These are phyloP conservation scores for Porphyrio hochstetteri DNA, from an alignment of 2,113 vertebrate species.

Conservation along the genomic window DNA sequence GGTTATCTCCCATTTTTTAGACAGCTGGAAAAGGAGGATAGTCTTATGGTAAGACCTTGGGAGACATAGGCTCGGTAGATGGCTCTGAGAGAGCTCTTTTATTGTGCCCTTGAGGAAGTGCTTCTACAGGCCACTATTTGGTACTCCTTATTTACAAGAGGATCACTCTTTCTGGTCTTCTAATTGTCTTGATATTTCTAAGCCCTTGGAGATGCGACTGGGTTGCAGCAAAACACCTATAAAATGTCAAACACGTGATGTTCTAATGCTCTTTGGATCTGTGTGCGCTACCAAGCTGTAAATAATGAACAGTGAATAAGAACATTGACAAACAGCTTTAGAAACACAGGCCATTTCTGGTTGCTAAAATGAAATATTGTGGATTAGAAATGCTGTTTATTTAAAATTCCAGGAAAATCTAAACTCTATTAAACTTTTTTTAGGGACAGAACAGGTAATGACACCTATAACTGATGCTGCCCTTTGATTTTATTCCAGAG, in stretches of 20 bases:
- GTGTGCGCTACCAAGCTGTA: neutral
- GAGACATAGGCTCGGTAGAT: neutral
- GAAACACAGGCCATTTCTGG: neutral
- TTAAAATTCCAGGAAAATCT: neutral
- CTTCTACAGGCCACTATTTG: neutral
- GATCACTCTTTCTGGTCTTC: neutral
- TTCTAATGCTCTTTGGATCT: neutral
- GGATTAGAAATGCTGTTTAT: neutral
- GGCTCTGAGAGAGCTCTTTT: neutral
- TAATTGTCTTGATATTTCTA: neutral
- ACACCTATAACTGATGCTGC: neutral
- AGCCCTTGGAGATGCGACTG: neutral
- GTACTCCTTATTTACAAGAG: neutral
- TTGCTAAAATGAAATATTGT: neutral
- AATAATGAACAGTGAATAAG: neutral
- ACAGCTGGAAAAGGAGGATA: neutral
- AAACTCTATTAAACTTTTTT: neutral
- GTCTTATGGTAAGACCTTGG: neutral
- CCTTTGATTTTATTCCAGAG: neutral
- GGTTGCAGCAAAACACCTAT: neutral
- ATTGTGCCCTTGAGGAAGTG: neutral
- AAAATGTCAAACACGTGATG: accelerated
- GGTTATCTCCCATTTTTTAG: neutral
- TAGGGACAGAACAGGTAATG: neutral
- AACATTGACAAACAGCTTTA: neutral